phyloP scores from a whole-genome alignment of 2,113 vertebrate genomes.

The Micronisus gabar region DNA sequence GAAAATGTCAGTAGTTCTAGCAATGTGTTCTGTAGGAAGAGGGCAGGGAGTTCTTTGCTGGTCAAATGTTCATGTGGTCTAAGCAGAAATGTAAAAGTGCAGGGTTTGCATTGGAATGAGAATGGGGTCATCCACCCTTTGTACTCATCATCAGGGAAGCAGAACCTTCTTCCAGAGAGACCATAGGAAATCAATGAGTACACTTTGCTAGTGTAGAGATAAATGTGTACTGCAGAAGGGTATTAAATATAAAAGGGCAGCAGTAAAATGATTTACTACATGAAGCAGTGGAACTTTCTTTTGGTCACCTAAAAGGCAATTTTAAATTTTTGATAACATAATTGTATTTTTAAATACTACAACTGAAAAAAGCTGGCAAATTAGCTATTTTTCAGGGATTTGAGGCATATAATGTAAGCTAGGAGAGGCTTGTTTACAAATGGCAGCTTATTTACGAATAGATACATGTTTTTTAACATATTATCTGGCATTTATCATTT shows the following conservation, averaged over 20 bases:
- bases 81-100: slow-evolving; percentile 72
- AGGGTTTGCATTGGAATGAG: slow-evolving; percentile 77
- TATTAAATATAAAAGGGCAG: slow-evolving; percentile 77
- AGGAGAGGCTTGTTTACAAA: background rate
- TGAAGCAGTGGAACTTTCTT: slow-evolving; percentile 60
- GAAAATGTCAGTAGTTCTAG: slow-evolving; percentile 53
- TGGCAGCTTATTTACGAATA: background rate
- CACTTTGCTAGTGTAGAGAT: slow-evolving; percentile 76
- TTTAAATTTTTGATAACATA: slow-evolving; percentile 49
- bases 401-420: background rate
- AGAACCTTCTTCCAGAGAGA: slow-evolving; percentile 84
- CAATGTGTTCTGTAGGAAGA: slow-evolving; percentile 25
- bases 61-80: slow-evolving; percentile 52
- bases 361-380: background rate
- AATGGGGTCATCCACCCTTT: slow-evolving; percentile 87
- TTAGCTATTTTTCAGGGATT: background rate
- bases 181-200: slow-evolving; percentile 91
- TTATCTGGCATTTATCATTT: background rate
- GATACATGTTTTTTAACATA: background rate
- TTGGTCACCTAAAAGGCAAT: slow-evolving; percentile 59
- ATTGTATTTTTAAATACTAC: slow-evolving; percentile 16
- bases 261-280: slow-evolving; percentile 70
- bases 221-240: slow-evolving; percentile 69
- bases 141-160: slow-evolving; percentile 85
- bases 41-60: slow-evolving; percentile 50